These are phyloP conservation scores for Struthio camelus DNA, from an alignment of 2,113 vertebrate genomes.

Conservation along the genomic window DNA sequence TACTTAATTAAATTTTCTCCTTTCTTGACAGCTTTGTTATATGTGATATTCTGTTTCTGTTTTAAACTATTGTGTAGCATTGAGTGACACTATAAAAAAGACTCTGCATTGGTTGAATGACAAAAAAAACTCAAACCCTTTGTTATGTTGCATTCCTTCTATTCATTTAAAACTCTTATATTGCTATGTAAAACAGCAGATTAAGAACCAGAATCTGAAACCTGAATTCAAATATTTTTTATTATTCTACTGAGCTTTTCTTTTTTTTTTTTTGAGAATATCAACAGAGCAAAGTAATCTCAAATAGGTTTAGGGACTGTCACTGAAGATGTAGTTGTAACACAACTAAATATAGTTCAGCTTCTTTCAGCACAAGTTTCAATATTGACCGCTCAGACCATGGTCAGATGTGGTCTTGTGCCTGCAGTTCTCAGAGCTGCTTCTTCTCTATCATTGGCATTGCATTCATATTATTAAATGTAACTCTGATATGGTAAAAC, in stretches of 20 bases:
- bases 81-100: background rate
- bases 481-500: background rate
- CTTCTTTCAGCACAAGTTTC: background rate
- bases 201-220: background rate
- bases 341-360: background rate
- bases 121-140: background rate
- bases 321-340: too few species aligned
- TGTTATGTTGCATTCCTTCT: background rate
- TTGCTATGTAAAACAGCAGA: background rate
- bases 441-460: background rate
- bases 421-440: background rate
- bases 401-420: background rate
- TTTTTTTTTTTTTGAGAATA: background rate
- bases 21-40: background rate
- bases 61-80: background rate
- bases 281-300: background rate
- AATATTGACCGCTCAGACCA: rapidly evolving
- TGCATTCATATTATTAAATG: background rate
- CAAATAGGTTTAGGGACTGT: too few species aligned
- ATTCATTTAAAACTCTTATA: background rate
- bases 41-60: background rate
- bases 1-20: background rate
- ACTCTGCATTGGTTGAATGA: background rate
- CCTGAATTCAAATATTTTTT: background rate
- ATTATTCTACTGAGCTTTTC: background rate